Evolutionary conservation across 1,140 invertebrate species (phyloP).

Genomic region (Uloborus diversus): DNA sequence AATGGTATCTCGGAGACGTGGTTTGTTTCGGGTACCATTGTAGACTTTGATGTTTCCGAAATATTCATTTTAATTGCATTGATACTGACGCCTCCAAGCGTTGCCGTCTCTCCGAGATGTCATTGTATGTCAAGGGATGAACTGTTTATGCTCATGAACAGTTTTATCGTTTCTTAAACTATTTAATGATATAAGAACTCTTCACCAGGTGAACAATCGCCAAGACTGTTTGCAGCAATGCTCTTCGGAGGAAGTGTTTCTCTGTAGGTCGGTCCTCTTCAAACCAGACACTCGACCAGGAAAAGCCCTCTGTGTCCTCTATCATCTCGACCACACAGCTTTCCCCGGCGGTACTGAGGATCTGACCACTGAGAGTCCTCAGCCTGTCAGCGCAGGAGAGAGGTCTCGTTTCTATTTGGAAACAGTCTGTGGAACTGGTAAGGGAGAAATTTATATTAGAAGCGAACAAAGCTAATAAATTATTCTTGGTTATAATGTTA

Average conservation of each 20-base stretch:
- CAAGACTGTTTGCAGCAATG: conserved; percentile 85
- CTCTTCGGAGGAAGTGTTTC: conserved; percentile 90
- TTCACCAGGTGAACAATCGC: conserved; percentile 62
- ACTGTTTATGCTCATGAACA: too few species aligned
- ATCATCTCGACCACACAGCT: conserved; percentile 90
- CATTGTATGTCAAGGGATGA: too few species aligned
- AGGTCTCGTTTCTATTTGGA: conserved; percentile 44
- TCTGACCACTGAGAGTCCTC: conserved; percentile 73
- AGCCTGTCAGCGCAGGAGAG: conserved; percentile 35
- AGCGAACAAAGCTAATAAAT: too few species aligned
- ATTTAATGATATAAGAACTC: too few species aligned
- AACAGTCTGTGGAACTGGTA: conserved; percentile 43
- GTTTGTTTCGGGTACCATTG: too few species aligned
- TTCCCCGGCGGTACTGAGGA: conserved; percentile 89
- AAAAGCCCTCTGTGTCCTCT: conserved; percentile 82
- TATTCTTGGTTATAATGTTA: neutral
- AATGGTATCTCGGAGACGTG: too few species aligned
- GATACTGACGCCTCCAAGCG: too few species aligned
- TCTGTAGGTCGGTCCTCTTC: conserved; percentile 90
- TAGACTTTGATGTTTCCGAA: too few species aligned
- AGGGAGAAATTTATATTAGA: too few species aligned
- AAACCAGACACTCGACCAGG: conserved; percentile 60
- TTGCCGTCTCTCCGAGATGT: too few species aligned
- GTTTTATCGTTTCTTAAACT: too few species aligned
- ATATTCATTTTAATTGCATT: too few species aligned